Evolutionary conservation across 2,888 invertebrate species (phyloP), one percentile per base, ranked within the genome.

Genomic region (Epinotia bilunana): DNA sequence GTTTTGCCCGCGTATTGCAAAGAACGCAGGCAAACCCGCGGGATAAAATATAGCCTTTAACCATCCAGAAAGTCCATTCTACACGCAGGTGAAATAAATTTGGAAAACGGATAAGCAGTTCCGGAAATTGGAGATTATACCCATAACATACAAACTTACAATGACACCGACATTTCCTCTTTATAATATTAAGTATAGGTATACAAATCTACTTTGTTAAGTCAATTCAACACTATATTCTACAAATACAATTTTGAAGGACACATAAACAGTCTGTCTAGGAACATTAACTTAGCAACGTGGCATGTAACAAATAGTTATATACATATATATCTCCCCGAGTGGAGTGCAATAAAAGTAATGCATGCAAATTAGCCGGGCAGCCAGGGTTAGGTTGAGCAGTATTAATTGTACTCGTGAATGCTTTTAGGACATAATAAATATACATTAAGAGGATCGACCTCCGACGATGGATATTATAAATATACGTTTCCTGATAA

Each of bases 361-460:
- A 62, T 71, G 28, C 62, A 71, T 71, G 70, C 70, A 61, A 71
- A 71, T 61, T 18, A 46, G 23, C 7, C 46, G 13, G 70, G 23
- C 53, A 20, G 53, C 53, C 28, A 61, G 70, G 62, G 53, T 71
- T 71, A 71, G 62, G n/a, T 61, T 5, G 20, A 71, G 20, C 62
- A 39, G 33, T 71, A 62, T 71, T 71, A 71, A 71, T 62, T 62
- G 70, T 61, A 33, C 61, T 62, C 62, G 61, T 53, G 33, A 62
- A 71, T 62, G 70, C 61, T 71, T 61, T 71, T 71, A 62, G 61
- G 58, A 28, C 58, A 67, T 67, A 60, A 60, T 69, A 69, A 69
- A 69, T 69, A 69, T 60, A 69, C 69, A 69, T 69, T 69, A 69
- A 43, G 58, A 43, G 23, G 58, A 69, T 69, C 58, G n/a, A 60